Conservation (phyloP, 2,888 invertebrate genomes). For the Idaea aversata region DNA sequence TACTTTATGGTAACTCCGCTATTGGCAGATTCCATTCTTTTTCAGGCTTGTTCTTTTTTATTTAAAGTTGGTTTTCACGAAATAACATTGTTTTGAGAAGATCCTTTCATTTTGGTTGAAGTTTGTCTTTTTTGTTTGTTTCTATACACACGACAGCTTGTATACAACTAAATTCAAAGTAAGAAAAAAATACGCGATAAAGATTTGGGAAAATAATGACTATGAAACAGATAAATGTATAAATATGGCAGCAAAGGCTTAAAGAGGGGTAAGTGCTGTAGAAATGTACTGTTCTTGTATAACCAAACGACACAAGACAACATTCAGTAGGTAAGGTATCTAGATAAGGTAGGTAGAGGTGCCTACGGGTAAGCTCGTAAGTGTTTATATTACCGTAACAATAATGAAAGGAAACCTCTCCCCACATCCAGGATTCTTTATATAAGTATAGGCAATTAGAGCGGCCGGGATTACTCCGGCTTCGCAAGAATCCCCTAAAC, state of each 20-base stretch:
- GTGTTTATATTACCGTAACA: background rate
- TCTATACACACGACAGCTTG: too few relatives aligned
- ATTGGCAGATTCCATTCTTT: conserved; percentile 29
- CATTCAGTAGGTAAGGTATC: background rate
- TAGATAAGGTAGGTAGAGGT: conserved; percentile 1
- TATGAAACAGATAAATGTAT: too few relatives aligned
- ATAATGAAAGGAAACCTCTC: background rate
- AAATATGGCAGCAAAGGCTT: too few relatives aligned
- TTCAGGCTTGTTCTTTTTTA: conserved; percentile 6
- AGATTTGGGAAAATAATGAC: too few relatives aligned
- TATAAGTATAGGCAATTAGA: conserved; percentile 32
- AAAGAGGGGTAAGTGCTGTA: too few relatives aligned
- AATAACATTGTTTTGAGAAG: background rate
- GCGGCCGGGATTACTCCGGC: conserved; percentile 11
- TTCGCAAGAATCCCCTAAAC: conserved; percentile 2
- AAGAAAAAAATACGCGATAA: too few relatives aligned
- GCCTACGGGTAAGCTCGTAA: background rate
- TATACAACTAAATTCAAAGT: too few relatives aligned
- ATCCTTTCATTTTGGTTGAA: background rate
- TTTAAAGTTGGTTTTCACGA: conserved; percentile 11
- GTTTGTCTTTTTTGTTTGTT: too few relatives aligned
- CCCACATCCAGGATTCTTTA: conserved; percentile 5
- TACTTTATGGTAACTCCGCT: conserved; percentile 33
- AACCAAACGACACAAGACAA: background rate
- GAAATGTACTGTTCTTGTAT: too few relatives aligned